A percentile compares a stretch with the other conserved stretches of the same genome.
These are phyloP conservation scores for Ephialtes manifestator DNA, from an alignment of 2,888 invertebrate species.

Conservation along the genomic window DNA sequence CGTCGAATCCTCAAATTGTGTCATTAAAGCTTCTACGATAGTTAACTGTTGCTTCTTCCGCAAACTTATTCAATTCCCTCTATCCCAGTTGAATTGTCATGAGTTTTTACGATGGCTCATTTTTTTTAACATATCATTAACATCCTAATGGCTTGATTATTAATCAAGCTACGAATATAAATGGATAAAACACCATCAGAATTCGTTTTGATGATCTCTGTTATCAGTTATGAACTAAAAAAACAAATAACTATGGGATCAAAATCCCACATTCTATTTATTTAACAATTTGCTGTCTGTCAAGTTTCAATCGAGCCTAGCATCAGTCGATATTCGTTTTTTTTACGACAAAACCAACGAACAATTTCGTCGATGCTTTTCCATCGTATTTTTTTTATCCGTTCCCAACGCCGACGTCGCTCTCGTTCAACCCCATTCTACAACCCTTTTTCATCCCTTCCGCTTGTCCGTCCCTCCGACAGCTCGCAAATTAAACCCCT, in stretches of 20 bases:
- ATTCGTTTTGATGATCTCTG: no score
- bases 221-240: background rate
- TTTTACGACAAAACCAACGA: background rate
- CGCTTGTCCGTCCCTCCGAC: slow-evolving; percentile 17
- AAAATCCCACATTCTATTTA: background rate
- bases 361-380: slow-evolving; percentile 18
- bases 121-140: background rate
- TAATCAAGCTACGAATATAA: no score
- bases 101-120: background rate
- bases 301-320: background rate
- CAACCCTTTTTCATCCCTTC: slow-evolving; percentile 35
- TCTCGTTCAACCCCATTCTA: background rate
- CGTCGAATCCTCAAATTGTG: background rate
- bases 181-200: no score
- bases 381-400: slow-evolving; percentile 15
- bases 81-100: background rate
- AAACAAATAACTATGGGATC: background rate
- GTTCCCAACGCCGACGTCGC: background rate
- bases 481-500: slow-evolving; percentile 44
- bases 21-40: background rate
- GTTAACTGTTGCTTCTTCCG: background rate
- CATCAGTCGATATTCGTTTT: background rate
- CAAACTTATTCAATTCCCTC: background rate
- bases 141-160: background rate
- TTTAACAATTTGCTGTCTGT: background rate